A percentile compares a stretch with the other conserved stretches of the same genome.
These are phyloP conservation scores for Monarcha castaneiventris DNA, from an alignment of 2,113 vertebrate genomes.

Conservation along the genomic window DNA sequence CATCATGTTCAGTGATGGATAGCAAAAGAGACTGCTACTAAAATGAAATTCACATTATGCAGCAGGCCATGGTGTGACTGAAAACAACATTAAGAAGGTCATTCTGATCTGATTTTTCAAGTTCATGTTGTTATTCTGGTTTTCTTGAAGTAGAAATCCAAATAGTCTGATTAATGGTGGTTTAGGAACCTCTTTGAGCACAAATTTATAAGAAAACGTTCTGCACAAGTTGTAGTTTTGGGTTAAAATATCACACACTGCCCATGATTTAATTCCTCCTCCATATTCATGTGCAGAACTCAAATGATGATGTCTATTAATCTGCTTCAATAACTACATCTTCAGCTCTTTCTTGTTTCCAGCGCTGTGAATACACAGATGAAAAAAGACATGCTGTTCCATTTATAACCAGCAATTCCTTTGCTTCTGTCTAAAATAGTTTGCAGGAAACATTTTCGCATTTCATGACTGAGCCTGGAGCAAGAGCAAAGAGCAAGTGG, in stretches of 20 bases:
- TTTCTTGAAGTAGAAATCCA: neutral
- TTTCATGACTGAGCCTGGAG: neutral
- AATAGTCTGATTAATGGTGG: neutral
- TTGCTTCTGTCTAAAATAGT: neutral
- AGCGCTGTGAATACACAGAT: neutral
- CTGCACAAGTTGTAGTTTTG: neutral
- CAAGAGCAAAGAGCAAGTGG: neutral
- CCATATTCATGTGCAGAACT: slow-evolving; percentile 42
- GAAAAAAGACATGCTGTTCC: slow-evolving; percentile 9
- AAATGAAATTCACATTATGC: neutral
- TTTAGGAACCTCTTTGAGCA: neutral
- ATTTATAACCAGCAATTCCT: slow-evolving; percentile 7
- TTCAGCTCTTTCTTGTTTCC: slow-evolving; percentile 12
- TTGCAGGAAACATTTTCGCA: neutral
- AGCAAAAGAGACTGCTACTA: neutral
- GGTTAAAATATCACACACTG: neutral
- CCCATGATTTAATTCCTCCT: slow-evolving; percentile 14
- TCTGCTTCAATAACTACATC: slow-evolving; percentile 1
- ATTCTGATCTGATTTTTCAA: neutral
- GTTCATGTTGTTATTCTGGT: neutral
- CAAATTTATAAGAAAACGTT: neutral
- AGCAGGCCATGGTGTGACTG: neutral
- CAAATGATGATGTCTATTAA: neutral
- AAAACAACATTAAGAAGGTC: neutral
- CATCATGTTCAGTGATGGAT: neutral